These are phyloP conservation scores for Morpho helenor DNA, from an alignment of 2,888 invertebrate genomes.

Conservation along the genomic window DNA sequence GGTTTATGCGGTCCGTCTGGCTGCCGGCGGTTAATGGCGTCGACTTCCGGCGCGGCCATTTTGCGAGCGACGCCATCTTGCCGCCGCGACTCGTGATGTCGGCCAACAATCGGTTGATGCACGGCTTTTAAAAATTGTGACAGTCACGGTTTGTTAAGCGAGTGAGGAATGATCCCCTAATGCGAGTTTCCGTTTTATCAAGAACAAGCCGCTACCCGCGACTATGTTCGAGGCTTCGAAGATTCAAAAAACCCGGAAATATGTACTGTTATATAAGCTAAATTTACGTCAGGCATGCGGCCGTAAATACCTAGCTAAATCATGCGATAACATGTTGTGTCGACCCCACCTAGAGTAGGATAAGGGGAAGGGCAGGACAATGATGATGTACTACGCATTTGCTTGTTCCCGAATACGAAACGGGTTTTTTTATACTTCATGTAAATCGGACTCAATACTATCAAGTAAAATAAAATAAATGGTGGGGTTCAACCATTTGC, in stretches of 20 bases:
- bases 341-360: no score
- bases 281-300: no score
- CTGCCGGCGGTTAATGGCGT: slow-evolving; percentile 45
- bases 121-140: slow-evolving; percentile 22
- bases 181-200: slow-evolving; percentile 13
- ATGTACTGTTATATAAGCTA: no score
- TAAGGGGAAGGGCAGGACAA: no score
- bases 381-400: no score
- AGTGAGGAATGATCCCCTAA: slow-evolving; percentile 19
- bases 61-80: slow-evolving; percentile 38
- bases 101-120: slow-evolving; percentile 14
- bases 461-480: no score
- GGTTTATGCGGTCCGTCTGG: slow-evolving; percentile 39
- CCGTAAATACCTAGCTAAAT: no score
- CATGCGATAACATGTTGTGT: no score
- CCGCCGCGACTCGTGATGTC: slow-evolving; percentile 17
- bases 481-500: no score
- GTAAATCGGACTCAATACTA: no score
- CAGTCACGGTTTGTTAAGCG: slow-evolving; percentile 20
- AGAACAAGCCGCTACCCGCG: slow-evolving; percentile 7
- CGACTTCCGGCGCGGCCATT: slow-evolving; percentile 48
- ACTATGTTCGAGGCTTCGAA: neutral
- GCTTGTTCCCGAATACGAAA: no score
- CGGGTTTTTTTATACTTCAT: no score
- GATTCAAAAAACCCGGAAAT: neutral